phyloP scores from a whole-genome alignment of 2,113 vertebrate species.

The Pagrus major region DNA sequence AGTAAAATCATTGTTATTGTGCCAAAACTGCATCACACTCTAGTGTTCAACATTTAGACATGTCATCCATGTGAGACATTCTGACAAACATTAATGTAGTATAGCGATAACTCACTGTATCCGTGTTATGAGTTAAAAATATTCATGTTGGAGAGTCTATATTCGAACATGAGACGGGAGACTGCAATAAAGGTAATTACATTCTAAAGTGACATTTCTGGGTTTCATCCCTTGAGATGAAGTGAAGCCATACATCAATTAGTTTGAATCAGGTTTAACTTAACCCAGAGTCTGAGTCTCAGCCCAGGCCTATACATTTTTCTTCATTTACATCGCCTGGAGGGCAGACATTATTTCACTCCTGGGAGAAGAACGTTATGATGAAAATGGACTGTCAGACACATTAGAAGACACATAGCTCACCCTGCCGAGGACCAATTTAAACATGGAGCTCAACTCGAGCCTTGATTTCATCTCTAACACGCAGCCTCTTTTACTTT shows the following conservation, averaged over 20 bases:
- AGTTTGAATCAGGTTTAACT: constrained; percentile 71
- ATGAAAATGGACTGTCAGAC: constrained; percentile 71
- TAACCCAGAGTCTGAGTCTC: constrained; percentile 43
- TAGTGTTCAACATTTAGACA: constrained; percentile 7
- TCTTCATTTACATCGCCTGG: constrained; percentile 72
- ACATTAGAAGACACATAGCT: constrained; percentile 63
- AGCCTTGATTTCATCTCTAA: constrained; percentile 31
- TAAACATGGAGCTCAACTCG: constrained; percentile 36
- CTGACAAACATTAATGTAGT: constrained; percentile 7
- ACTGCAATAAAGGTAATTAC: constrained; percentile 65
- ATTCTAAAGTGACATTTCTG: constrained; percentile 64
- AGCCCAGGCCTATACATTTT: constrained; percentile 58
- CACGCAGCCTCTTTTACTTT: constrained; percentile 27
- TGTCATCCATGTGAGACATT: constrained; percentile 27
- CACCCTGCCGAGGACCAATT: constrained; percentile 41
- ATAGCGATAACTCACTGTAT: constrained; percentile 2
- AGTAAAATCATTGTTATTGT: background rate
- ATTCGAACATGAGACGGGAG: constrained; percentile 46
- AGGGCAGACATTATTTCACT: constrained; percentile 69
- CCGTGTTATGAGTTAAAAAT: constrained; percentile 16
- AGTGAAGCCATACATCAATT: constrained; percentile 71
- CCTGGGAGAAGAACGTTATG: constrained; percentile 65
- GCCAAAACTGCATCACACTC: background rate
- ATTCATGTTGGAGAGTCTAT: constrained; percentile 16
- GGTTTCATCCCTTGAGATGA: constrained; percentile 64